A percentile compares a stretch with the other conserved stretches of the same genome.
phyloP scores from a whole-genome alignment of 2,888 invertebrate genomes.

The Agonum fuliginosum region DNA sequence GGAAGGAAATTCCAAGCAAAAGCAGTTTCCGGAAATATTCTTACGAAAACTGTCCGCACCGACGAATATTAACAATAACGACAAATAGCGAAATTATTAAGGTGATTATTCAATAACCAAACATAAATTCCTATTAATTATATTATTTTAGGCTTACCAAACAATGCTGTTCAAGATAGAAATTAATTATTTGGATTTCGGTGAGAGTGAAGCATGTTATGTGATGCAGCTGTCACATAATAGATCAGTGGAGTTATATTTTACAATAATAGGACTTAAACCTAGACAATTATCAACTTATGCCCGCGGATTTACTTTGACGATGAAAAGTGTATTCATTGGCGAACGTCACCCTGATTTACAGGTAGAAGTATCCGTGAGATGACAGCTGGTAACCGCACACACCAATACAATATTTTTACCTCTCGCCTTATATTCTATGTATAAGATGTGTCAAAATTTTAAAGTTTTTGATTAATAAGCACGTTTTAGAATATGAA shows the following conservation, averaged over 20 bases:
- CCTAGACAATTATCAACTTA: constrained; percentile 8
- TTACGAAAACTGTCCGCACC: constrained; percentile 41
- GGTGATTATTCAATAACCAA: not conserved
- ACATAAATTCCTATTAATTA: not conserved
- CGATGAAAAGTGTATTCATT: constrained; percentile 26
- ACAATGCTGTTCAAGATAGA: not conserved
- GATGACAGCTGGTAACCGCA: too few relatives aligned
- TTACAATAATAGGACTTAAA: constrained; percentile 21
- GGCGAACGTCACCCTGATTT: constrained; percentile 31
- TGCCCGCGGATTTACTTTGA: not conserved
- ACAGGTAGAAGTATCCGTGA: constrained; percentile 27
- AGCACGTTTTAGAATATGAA: too few relatives aligned
- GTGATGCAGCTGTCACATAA: constrained; percentile 42
- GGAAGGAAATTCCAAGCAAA: not conserved
- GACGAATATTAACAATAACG: not conserved
- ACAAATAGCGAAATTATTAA: not conserved
- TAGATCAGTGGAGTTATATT: constrained; percentile 29
- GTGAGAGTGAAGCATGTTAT: not conserved
- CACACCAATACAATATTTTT: too few relatives aligned
- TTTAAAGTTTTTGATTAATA: too few relatives aligned
- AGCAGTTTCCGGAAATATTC: constrained; percentile 16
- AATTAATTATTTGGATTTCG: not conserved
- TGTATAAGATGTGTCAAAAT: too few relatives aligned
- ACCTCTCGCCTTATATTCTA: too few relatives aligned
- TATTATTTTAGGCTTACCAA: not conserved